Evolutionary conservation across 2,113 vertebrate genomes (phyloP).

Genomic region (Aptenodytes forsteri): DNA sequence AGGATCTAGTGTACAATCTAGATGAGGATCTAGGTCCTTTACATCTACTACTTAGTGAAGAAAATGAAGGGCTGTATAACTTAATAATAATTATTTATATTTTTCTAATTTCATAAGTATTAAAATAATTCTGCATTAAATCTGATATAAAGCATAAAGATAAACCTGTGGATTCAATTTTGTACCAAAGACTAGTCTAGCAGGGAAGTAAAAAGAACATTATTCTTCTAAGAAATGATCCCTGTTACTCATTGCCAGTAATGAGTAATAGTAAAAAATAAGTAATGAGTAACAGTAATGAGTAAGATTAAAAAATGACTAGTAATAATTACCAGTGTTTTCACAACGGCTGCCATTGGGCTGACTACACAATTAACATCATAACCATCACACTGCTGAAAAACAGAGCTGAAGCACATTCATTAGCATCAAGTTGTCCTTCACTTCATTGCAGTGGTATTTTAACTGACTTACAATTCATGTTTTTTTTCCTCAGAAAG

Average conservation of each 20-base stretch:
- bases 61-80: neutral
- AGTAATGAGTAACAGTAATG: neutral
- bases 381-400: neutral
- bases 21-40: neutral
- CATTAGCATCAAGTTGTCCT: neutral
- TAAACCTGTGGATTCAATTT: neutral
- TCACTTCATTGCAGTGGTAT: rapidly evolving
- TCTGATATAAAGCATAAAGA: neutral
- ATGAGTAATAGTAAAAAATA: neutral
- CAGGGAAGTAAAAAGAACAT: neutral
- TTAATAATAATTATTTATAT: neutral
- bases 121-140: neutral
- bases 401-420: neutral
- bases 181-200: neutral
- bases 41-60: neutral
- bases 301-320: neutral
- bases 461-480: neutral
- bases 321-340: neutral
- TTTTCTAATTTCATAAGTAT: neutral
- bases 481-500: neutral
- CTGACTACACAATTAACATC: neutral
- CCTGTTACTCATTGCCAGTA: neutral
- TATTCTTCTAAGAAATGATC: neutral
- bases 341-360: neutral
- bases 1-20: neutral